Evolutionary conservation across 2,888 invertebrate genomes (phyloP).

Genomic region (Callimorpha dominula): DNA sequence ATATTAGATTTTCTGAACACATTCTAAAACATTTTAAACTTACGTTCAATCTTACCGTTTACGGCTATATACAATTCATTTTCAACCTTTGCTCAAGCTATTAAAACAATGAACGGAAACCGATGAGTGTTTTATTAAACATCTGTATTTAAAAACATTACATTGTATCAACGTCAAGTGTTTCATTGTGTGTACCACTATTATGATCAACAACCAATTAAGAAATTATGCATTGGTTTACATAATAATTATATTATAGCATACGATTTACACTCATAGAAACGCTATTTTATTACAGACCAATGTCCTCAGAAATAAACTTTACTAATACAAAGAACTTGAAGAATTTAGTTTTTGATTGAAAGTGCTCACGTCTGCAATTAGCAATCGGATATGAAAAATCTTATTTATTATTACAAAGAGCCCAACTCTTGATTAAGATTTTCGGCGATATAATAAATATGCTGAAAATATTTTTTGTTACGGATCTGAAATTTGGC

Average conservation of each 20-base stretch:
- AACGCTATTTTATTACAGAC: not conserved
- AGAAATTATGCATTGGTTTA: not conserved
- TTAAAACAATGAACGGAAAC: conserved; percentile 32
- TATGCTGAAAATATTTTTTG: no score
- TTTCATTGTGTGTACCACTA: not conserved
- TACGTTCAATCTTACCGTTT: no score
- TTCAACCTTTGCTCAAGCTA: not conserved
- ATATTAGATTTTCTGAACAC: not conserved
- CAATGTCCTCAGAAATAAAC: not conserved
- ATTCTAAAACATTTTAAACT: not conserved
- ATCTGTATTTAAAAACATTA: conserved; percentile 24
- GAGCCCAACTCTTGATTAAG: no score
- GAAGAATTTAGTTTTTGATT: no score
- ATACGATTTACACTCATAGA: not conserved
- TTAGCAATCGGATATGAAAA: not conserved
- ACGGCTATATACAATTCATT: no score
- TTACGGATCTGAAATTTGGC: no score
- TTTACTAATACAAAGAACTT: not conserved
- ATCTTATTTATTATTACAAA: no score
- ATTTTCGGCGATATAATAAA: no score
- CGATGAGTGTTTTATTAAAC: conserved; percentile 16
- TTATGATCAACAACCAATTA: not conserved
- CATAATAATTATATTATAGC: not conserved
- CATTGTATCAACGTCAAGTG: not conserved
- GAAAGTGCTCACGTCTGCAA: not conserved